Evolutionary conservation across 2,888 invertebrate genomes (phyloP), one percentile per base, ranked within the genome.

Genomic region (Drosophila mettleri): DNA sequence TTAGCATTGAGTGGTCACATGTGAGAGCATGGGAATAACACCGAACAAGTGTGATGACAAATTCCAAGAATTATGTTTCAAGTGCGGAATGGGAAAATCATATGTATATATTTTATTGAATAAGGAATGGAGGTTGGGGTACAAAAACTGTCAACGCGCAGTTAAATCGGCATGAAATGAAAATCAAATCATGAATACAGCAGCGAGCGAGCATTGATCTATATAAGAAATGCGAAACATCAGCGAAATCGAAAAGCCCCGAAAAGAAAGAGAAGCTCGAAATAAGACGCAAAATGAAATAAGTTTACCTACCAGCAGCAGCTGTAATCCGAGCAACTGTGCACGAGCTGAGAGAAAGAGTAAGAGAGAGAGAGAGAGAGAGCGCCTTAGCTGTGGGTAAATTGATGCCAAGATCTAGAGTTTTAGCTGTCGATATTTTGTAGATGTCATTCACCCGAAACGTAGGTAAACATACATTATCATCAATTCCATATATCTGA

Each of bases 151-250:
- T 66, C 52, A 76, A 43, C 51, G 41, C 29, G 41, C 33, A 68
- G 55, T 55, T 59, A 48, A 75, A 70, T 55, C 38, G 41, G 49
- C 48, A 58, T 65, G 53, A 33, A 48, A 49, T 57, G 41, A 29
- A 53, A 39, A 65, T 74, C 57, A 64, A 72, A 74, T 72, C 52
- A 67, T 7, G 29, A 20, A 53, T 60, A 38, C 31, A 49, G 38
- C 24, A 22, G 33, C 33, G n/a, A 73, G 61, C 69, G 73, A 55
- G 20, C 77, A 80, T 80, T 78, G 80, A 78, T 78, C 80, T 76
- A 73, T 73, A 69, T 64, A 62, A 60, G 65, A 75, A 86, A 83
- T 86, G 85, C 77, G 67, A 86, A 66, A 58, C 68, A 84, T 85
- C 87, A 83, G 82, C 82, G 59, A 81, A 86, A 85, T 81, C 46